Evolutionary conservation across 1,140 invertebrate genomes (phyloP), one percentile per base, ranked within the genome.

Genomic region (Drosophila fuyamai): DNA sequence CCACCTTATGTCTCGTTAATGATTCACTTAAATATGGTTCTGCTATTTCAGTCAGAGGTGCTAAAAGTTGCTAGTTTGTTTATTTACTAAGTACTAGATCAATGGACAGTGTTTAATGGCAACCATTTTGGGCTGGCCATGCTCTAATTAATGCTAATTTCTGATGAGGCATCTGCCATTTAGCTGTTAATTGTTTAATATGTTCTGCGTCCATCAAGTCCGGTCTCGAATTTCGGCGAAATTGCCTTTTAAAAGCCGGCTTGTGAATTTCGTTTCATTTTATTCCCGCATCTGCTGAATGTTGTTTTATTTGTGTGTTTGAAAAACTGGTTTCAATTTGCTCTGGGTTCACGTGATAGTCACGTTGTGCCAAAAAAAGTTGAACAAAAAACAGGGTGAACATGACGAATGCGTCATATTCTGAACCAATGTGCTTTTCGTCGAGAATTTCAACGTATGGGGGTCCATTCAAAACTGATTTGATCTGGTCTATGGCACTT

Each of bases 91-190:
- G 43, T 56, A 36, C 56, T 48, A 23, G 40, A 62, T 23, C 65
- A 16, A 40, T 48, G 43, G 12, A 43, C 44, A 27, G 4, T 40
- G 36, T 18, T 71, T 71, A 65, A 61, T 67, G 59, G 44, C 44
- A n/a, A 59, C 57, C 46, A 75, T 65, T 47, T 59, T 63, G 50
- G 43, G 27, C 44, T 40, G 47, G 32, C 16, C 53, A 32, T 60
- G 72, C 67, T 79, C 83, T 86, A 86, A 86, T 86, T 86, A 89
- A 80, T 83, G 84, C 55, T 86, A 86, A 86, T 78, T 78, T 29
- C 23, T 36, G 32, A 57, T 71, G 66, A 76, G 76, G 66, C 78
- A 60, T 48, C 53, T 65, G 23, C 44, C 61, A 77, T 47, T 63
- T 65, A 54, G 76, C 43, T 77, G 50, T 77, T 77, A 77, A 77